A percentile compares a stretch with the other conserved stretches of the same genome.
Conservation (phyloP, 2,113 vertebrate species). For the Siniperca knerii region DNA sequence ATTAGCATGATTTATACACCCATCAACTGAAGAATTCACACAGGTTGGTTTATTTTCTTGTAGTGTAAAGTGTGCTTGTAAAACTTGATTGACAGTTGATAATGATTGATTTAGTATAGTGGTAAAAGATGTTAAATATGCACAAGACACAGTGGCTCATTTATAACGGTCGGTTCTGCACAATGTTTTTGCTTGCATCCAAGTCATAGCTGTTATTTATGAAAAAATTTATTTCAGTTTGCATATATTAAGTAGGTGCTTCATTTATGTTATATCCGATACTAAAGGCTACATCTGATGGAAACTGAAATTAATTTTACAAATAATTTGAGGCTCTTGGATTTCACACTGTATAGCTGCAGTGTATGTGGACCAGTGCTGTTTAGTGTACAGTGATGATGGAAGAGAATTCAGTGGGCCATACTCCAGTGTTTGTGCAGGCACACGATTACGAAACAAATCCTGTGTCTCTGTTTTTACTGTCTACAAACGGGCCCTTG, state of each 20-base stretch:
- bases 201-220: slow-evolving; percentile 7
- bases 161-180: not conserved
- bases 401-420: not conserved
- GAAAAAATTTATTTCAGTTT: not conserved
- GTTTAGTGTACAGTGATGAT: not conserved
- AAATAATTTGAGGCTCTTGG: not conserved
- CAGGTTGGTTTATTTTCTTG: slow-evolving; percentile 28
- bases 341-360: not conserved
- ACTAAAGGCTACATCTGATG: not conserved
- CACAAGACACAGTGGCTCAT: not conserved
- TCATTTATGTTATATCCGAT: not conserved
- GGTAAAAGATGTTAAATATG: not conserved
- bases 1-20: slow-evolving; percentile 20
- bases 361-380: not conserved
- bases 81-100: not conserved
- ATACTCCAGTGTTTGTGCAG: not conserved
- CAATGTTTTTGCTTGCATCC: not conserved
- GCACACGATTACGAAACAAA: slow-evolving; percentile 31
- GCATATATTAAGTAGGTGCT: not conserved
- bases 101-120: not conserved
- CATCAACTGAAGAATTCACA: not conserved
- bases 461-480: slow-evolving; percentile 6
- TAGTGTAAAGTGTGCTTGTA: not conserved
- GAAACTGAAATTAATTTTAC: not conserved
- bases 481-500: slow-evolving; percentile 14